Evolutionary conservation across 2,797 vertebrate species (phyloP), one percentile per base, ranked within the genome.

Genomic region (Pygocentrus nattereri): DNA sequence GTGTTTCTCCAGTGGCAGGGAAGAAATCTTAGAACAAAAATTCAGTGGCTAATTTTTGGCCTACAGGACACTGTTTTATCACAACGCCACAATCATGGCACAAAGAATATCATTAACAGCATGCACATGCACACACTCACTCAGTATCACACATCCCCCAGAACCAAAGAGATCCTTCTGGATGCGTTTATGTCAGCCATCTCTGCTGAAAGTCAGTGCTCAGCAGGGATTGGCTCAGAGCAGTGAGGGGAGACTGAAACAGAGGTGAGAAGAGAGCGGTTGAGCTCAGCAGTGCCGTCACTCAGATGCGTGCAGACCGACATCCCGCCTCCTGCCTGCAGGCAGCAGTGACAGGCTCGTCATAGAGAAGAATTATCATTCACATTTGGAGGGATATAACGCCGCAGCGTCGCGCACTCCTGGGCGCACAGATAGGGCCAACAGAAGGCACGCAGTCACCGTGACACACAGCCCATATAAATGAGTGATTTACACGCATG

Each of bases 401-500:
- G 69, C 73, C 76, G 78, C 49, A 68, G 27, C 49, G 74, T 77
- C 80, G 73, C 87, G 76, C 69, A 83, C 71, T 84, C 79, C 74
- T 82, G 80, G 81, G 80, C 74, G 41, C 84, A 74, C 85, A 91
- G 89, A 90, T 85, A 83, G 87, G 78, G 79, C 38, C 61, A 90
- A 88, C 89, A 91, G 90, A 93, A 81, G 88, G 89, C 88, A 88
- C 74, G 84, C 82, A 84, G 87, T 88, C 84, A 88, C 78, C 77
- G 85, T 88, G 88, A 91, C 90, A 86, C 81, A 85, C 78, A 81
- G 79, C 81, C 70, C 85, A 80, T 72, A 76, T 74, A 85, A 85
- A 82, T 64, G 67, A 80, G 50, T 87, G 82, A 87, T 88, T 90
- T 88, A 85, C 87, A 84, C 30, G 38, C 73, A 70, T 81, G 75